phyloP scores from a whole-genome alignment of 1,140 invertebrate species.

The Pseudomyrmex concolor region DNA sequence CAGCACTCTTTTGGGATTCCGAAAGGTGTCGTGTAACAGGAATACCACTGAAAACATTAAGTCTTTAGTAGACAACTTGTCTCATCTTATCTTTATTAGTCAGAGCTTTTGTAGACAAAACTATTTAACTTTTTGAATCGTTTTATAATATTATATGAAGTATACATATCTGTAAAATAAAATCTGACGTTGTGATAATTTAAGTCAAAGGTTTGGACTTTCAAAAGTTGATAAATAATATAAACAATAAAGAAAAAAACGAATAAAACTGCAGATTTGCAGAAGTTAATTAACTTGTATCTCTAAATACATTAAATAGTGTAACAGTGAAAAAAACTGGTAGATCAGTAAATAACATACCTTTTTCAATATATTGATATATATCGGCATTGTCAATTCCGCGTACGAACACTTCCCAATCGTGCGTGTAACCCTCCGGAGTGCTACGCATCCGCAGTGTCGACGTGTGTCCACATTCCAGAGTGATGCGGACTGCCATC shows the following conservation, averaged over 20 bases:
- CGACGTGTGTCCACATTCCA: conserved; percentile 97
- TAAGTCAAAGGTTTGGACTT: no score
- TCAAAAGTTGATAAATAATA: background rate
- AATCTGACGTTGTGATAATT: background rate
- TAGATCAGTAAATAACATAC: conserved; percentile 63
- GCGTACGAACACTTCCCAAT: conserved; percentile 98
- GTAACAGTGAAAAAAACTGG: background rate
- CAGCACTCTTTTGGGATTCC: conserved; percentile 93
- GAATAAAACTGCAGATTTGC: background rate
- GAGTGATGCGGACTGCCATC: conserved; percentile 92
- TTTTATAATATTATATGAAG: background rate
- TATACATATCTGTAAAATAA: background rate
- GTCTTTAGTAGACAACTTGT: background rate
- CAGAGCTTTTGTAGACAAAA: background rate
- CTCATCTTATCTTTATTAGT: background rate
- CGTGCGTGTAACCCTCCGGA: conserved; percentile 96
- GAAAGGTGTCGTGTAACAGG: conserved; percentile 95
- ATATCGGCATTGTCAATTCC: conserved; percentile 94
- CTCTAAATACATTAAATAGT: background rate
- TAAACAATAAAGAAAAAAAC: conserved; percentile 1
- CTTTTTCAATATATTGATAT: conserved; percentile 95
- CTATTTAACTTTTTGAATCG: background rate
- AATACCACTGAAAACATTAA: conserved; percentile 90
- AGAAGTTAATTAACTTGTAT: background rate
- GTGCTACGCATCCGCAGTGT: conserved; percentile 91